Percentiles rank a stretch among this genome's conserved stretches.
Conservation (phyloP, 2,113 vertebrate genomes). For the Cryptotis parvus region DNA sequence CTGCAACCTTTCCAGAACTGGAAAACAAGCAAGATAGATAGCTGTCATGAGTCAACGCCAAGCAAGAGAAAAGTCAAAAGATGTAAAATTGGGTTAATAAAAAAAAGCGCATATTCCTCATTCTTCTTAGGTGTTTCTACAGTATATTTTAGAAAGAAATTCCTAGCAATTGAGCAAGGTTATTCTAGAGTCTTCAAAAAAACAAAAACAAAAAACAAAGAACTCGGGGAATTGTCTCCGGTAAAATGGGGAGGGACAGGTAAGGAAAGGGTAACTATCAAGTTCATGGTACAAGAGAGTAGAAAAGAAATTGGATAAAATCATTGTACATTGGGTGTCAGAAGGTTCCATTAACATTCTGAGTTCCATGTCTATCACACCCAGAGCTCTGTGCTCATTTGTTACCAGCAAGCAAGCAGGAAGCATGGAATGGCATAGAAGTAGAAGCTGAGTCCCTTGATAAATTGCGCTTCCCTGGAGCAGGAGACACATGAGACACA, state of each 20-base stretch:
- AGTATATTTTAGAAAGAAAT: conserved; percentile 9
- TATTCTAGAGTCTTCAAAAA: background rate
- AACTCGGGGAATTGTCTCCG: background rate
- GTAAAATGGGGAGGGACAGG: background rate
- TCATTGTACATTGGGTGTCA: background rate
- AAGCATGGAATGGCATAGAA: background rate
- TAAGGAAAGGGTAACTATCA: background rate
- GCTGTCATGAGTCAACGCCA: background rate
- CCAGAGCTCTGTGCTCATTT: background rate
- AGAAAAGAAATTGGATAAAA: background rate
- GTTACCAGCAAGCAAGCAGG: background rate
- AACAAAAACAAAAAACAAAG: no score
- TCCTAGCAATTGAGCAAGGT: background rate
- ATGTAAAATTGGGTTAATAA: background rate
- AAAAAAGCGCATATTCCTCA: background rate
- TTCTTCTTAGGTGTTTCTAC: background rate
- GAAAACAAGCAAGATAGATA: conserved; percentile 73
- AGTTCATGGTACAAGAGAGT: background rate
- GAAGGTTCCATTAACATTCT: background rate
- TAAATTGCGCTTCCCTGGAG: background rate
- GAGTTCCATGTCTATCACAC: background rate
- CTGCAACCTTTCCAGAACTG: conserved; percentile 85
- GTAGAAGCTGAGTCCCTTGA: background rate
- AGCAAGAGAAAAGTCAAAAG: background rate
- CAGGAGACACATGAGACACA: accelerated